phyloP scores from a whole-genome alignment of 2,113 vertebrate genomes.

The Nycticryphes semicollaris region DNA sequence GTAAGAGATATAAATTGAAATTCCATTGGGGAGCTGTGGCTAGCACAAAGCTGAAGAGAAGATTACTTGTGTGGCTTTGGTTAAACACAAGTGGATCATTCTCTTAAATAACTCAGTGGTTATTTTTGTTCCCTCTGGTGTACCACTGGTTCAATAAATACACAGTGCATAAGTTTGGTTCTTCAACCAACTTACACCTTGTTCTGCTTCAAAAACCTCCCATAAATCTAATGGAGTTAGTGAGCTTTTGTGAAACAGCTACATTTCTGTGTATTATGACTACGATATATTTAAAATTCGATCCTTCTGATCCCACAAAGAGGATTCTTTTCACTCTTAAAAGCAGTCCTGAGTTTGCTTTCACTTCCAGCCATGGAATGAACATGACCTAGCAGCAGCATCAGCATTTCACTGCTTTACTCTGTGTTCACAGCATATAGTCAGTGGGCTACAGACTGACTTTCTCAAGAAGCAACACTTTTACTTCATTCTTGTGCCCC shows the following conservation, averaged over 20 bases:
- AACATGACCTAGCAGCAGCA: background rate
- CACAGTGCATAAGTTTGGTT: background rate
- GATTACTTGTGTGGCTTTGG: background rate
- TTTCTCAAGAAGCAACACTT: background rate
- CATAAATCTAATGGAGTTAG: background rate
- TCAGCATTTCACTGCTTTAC: background rate
- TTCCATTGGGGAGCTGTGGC: background rate
- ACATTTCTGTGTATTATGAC: background rate
- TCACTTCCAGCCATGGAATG: background rate
- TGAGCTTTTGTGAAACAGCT: background rate
- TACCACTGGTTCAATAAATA: background rate
- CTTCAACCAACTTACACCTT: background rate
- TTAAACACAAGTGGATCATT: background rate
- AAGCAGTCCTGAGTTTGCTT: background rate
- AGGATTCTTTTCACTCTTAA: background rate
- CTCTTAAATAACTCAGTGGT: background rate
- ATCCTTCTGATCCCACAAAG: background rate
- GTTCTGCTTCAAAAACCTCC: background rate
- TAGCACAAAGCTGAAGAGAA: background rate
- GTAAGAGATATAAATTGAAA: background rate
- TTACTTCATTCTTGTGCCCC: background rate
- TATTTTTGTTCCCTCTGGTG: background rate
- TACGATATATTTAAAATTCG: background rate
- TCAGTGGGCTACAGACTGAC: background rate
- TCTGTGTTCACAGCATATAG: background rate